These are phyloP conservation scores for Synergus umbraculus DNA, from an alignment of 2,888 invertebrate species.

Conservation along the genomic window DNA sequence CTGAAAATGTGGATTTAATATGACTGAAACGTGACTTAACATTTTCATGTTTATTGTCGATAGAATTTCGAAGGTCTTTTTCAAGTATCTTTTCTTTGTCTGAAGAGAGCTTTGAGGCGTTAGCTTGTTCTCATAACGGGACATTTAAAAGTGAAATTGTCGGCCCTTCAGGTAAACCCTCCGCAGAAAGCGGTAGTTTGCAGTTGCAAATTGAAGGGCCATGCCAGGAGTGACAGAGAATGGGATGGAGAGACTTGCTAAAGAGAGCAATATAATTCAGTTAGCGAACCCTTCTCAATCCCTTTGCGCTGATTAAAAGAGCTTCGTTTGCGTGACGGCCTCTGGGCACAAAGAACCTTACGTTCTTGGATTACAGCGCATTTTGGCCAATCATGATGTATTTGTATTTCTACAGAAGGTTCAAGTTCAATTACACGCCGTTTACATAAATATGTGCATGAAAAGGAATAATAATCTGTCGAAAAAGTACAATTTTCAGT, in stretches of 20 bases:
- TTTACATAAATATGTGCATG: not conserved
- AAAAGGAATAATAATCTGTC: not conserved
- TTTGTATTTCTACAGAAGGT: not conserved
- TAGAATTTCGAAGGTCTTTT: not conserved
- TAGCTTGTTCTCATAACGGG: slow-evolving; percentile 14
- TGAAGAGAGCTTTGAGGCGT: not conserved
- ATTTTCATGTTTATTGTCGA: too few species aligned
- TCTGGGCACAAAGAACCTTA: slow-evolving; percentile 16
- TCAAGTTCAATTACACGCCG: not conserved
- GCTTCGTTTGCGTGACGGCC: slow-evolving; percentile 34
- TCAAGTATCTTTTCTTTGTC: not conserved
- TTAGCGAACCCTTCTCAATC: slow-evolving; percentile 38
- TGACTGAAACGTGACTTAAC: too few species aligned
- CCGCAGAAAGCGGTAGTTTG: slow-evolving; percentile 28
- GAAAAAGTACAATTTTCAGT: not conserved
- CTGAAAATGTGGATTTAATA: too few species aligned
- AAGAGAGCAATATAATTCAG: slow-evolving; percentile 39
- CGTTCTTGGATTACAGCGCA: slow-evolving; percentile 16
- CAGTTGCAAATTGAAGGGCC: slow-evolving; percentile 38
- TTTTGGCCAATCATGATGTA: not conserved
- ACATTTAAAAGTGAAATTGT: slow-evolving; percentile 32
- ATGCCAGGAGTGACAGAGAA: slow-evolving; percentile 26
- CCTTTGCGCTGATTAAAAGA: slow-evolving; percentile 32
- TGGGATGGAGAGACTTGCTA: slow-evolving; percentile 33
- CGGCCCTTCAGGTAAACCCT: slow-evolving; percentile 28